Percentiles rank a stretch among this genome's conserved stretches.
phyloP scores from a whole-genome alignment of 2,113 vertebrate genomes.

The Sinocyclocheilus anshuiensis region DNA sequence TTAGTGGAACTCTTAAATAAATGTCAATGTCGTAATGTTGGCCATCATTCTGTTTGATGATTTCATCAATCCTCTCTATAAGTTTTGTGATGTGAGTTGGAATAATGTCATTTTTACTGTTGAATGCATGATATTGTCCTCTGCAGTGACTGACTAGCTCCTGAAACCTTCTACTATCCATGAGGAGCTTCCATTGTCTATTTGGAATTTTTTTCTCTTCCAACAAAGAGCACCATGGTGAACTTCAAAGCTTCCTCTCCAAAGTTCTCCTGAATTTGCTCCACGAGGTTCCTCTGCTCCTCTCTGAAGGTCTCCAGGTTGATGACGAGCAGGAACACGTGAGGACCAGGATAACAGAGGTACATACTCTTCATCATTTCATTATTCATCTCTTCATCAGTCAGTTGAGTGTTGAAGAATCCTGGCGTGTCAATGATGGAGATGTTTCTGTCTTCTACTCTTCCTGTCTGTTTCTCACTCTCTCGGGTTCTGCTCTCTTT shows the following conservation, averaged over 20 bases:
- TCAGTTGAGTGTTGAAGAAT: no score
- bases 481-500: no score
- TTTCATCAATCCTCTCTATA: neutral
- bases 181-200: neutral
- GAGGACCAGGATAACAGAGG: constrained; percentile 41
- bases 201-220: constrained; percentile 42
- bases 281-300: neutral
- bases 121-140: no score
- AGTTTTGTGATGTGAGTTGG: neutral
- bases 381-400: neutral
- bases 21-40: no score
- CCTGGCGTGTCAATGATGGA: no score
- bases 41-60: no score
- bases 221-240: constrained; percentile 34
- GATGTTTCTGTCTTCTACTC: no score
- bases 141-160: constrained; percentile 1
- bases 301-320: neutral
- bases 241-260: constrained; percentile 39
- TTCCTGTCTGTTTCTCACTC: no score
- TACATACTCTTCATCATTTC: constrained; percentile 5
- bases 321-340: constrained; percentile 51
- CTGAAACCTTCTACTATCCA: neutral
- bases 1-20: neutral
- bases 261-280: constrained; percentile 29
- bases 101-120: no score